Conservation (phyloP, 2,797 vertebrate species). For the Xiphorhynchus erythropygius region DNA sequence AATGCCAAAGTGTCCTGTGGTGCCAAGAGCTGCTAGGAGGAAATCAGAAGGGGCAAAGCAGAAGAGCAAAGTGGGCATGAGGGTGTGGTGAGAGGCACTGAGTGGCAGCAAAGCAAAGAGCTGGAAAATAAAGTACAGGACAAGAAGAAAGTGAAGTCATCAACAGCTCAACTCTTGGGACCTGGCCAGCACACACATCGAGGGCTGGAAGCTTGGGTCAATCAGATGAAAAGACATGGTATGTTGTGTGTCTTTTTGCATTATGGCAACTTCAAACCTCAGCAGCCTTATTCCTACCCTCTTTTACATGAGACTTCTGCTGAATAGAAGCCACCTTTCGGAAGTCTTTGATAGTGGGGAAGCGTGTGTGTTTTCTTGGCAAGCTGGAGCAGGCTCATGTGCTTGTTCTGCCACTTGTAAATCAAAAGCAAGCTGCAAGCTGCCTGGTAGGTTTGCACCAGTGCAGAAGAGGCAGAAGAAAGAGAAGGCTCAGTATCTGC, state of each 20-base stretch:
- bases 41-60: neutral
- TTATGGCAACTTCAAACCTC: neutral
- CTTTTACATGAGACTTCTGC: neutral
- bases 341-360: neutral
- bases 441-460: neutral
- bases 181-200: rapidly evolving
- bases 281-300: neutral
- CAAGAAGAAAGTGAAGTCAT: neutral
- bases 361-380: rapidly evolving
- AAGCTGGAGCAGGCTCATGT: neutral
- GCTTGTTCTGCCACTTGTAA: neutral
- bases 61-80: neutral
- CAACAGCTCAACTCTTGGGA: rapidly evolving
- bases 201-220: neutral
- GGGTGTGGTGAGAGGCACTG: neutral
- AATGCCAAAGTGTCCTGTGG: rapidly evolving
- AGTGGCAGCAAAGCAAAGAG: neutral
- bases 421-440: neutral
- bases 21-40: rapidly evolving
- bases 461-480: neutral
- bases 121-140: neutral
- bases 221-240: neutral
- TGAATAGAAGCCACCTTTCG: neutral
- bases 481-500: neutral
- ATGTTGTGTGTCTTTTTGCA: neutral